These are phyloP conservation scores for Uria aalge DNA, from an alignment of 2,113 vertebrate genomes.

Conservation along the genomic window DNA sequence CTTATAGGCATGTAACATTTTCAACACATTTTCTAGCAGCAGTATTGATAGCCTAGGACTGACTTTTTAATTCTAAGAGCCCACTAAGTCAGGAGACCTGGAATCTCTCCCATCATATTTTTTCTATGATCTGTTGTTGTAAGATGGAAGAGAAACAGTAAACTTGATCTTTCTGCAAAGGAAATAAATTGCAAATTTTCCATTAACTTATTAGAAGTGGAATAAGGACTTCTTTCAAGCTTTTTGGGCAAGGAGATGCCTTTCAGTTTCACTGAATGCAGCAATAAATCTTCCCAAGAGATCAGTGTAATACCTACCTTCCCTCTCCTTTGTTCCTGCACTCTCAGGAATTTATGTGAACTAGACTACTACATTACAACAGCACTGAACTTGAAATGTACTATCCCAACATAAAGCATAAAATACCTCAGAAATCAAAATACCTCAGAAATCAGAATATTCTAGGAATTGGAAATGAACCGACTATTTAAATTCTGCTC, in stretches of 20 bases:
- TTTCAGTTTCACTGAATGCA: not conserved
- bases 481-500: not conserved
- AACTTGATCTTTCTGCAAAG: not conserved
- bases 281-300: not conserved
- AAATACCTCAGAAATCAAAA: not conserved
- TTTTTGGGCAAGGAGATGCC: not conserved
- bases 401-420: not conserved
- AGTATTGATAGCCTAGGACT: not conserved
- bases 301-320: not conserved
- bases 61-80: not conserved
- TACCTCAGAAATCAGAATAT: not conserved
- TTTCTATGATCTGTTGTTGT: not conserved
- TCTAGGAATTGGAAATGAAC: not conserved
- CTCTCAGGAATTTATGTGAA: not conserved
- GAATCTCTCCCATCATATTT: not conserved
- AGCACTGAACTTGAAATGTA: not conserved
- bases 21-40: not conserved
- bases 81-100: not conserved
- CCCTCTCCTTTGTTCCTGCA: not conserved
- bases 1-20: not conserved
- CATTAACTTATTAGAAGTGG: not conserved
- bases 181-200: not conserved
- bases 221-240: not conserved
- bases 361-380: not conserved
- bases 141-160: not conserved